Evolutionary conservation across 2,888 invertebrate species (phyloP).

Genomic region (Carpatolechia fugitivella): DNA sequence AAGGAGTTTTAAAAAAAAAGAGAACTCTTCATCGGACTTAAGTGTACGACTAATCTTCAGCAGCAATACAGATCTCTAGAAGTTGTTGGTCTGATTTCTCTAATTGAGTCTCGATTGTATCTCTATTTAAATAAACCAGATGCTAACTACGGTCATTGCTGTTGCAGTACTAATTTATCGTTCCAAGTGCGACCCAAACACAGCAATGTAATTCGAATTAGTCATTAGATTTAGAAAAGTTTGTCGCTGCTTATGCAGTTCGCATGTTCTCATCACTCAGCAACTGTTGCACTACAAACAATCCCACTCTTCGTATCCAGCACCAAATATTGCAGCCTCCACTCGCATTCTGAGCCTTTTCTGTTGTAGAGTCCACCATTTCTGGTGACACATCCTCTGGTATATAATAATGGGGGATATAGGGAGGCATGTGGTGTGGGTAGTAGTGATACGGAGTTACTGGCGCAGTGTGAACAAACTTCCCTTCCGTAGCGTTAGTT

Average conservation of each 20-base stretch:
- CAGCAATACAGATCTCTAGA: too few species aligned
- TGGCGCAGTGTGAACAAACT: not conserved
- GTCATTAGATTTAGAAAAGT: too few species aligned
- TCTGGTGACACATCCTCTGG: not conserved
- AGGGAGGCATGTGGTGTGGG: not conserved
- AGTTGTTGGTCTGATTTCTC: too few species aligned
- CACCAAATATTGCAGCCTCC: conserved; percentile 48
- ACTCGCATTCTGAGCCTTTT: conserved; percentile 19
- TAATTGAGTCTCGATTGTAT: too few species aligned
- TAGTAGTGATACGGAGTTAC: not conserved
- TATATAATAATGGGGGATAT: not conserved
- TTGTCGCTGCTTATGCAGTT: not conserved
- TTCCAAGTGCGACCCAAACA: too few species aligned
- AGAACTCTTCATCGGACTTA: too few species aligned
- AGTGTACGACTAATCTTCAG: too few species aligned
- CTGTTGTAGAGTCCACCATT: conserved; percentile 13
- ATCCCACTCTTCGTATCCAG: conserved; percentile 46
- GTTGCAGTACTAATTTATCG: too few species aligned
- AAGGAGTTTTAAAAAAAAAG: too few species aligned
- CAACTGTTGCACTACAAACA: conserved; percentile 52
- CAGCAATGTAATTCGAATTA: not conserved
- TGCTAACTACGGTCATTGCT: too few species aligned
- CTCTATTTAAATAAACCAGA: too few species aligned
- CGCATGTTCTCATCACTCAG: conserved; percentile 37
- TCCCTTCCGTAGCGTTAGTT: not conserved